Evolutionary conservation across 2,797 vertebrate species (phyloP).

Genomic region (Esox lucius): DNA sequence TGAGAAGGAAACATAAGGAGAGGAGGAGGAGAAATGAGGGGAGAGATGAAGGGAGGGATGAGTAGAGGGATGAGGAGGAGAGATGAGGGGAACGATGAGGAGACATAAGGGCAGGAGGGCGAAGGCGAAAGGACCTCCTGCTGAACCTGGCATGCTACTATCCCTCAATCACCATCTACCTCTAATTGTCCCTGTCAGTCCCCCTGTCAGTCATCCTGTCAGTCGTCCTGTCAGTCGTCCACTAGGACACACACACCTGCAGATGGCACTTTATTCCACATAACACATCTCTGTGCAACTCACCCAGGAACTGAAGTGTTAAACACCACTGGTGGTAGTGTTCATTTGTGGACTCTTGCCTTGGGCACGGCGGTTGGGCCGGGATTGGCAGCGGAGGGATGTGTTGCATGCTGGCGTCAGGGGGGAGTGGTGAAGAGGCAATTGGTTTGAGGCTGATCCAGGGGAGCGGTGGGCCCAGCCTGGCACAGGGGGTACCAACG

Average conservation of each 20-base stretch:
- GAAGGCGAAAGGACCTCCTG: slow-evolving; percentile 46
- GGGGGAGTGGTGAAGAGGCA: slow-evolving; percentile 31
- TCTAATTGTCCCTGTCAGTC: slow-evolving; percentile 87
- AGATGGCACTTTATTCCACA: slow-evolving; percentile 8
- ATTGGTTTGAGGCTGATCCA: slow-evolving; percentile 76
- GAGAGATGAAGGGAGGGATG: too few relatives aligned
- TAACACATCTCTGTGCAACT: slow-evolving; percentile 73
- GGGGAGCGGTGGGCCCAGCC: slow-evolving; percentile 81
- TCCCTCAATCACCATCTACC: slow-evolving; percentile 71
- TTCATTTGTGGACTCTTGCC: slow-evolving; percentile 22
- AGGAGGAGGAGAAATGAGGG: too few relatives aligned
- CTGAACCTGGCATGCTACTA: slow-evolving; percentile 87
- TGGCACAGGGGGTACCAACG: slow-evolving; percentile 75
- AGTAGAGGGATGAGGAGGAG: too few relatives aligned
- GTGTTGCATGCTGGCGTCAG: slow-evolving; percentile 62
- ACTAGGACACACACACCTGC: slow-evolving; percentile 42
- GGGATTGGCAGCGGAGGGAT: slow-evolving; percentile 59
- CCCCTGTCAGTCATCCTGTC: slow-evolving; percentile 55
- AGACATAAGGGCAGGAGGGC: background rate
- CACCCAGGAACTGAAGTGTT: slow-evolving; percentile 80
- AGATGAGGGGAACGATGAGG: too few relatives aligned
- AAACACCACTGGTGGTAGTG: slow-evolving; percentile 53
- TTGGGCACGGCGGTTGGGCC: background rate
- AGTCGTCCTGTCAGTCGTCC: slow-evolving; percentile 64
- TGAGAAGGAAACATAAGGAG: too few relatives aligned